Evolutionary conservation across 1,140 invertebrate genomes (phyloP), one percentile per base, ranked within the genome.

Genomic region (Drosophila pallidifrons): DNA sequence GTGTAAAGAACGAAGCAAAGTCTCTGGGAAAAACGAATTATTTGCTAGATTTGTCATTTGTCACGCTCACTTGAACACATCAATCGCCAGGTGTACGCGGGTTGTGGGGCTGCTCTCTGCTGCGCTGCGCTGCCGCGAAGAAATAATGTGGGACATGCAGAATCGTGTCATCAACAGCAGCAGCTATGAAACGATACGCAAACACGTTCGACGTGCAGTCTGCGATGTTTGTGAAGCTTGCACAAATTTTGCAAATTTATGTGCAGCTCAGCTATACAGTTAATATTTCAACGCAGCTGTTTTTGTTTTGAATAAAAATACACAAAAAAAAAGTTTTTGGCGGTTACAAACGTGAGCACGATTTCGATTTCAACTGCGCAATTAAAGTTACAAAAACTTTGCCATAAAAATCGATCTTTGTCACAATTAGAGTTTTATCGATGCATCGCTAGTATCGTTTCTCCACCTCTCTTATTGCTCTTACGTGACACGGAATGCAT

Each of bases 11-110:
- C 11, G 51, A 30, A 66, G 59, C 74, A 81, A 74, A 70, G 82
- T 81, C 75, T 67, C 75, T 67, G 59, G 45, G 59, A 64, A 70
- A 71, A 58, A 75, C 47, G 78, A 88, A 89, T 89, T 88, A 88
- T 75, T 71, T 68, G 77, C 69, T 67, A 85, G 78, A 88, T 88
- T 88, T 88, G 83, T 83, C 85, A 89, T 88, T 89, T 88, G 79
- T 89, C 81, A 89, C 88, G 85, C 78, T 89, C 81, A 87, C 85
- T 89, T 89, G 78, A 82, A 89, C 85, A 89, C 85, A 89, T 88
- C 85, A 88, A 88, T 89, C 85, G 85, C 41, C 81, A 85, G 81
- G 85, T 85, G 81, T 58, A 66, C 61, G 60, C 45, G 65, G 46
- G 35, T 47, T 13, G 16, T n/a, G 45, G 54, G 52, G 47, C 59